Evolutionary conservation across 2,888 invertebrate genomes (phyloP), one percentile per base, ranked within the genome.

Genomic region (Apotomis betuletana): DNA sequence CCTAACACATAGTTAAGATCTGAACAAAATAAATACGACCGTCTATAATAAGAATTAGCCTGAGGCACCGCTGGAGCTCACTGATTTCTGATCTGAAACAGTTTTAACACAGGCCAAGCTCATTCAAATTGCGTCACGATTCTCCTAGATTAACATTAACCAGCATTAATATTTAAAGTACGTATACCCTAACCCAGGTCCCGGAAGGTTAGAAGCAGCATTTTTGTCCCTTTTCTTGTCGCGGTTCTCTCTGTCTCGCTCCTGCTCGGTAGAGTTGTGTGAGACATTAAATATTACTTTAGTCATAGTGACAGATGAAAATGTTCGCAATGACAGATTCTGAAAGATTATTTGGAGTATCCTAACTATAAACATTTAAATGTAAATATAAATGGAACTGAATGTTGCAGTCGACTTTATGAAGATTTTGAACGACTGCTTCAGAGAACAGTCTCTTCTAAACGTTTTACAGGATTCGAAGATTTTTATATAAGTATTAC

Each of bases 141-240:
- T 59, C 54, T 54, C 60, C 10, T 44, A 70, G 64, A 59, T 64
- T 64, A 54, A 59, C 64, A 69, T 69, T 69, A 69, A 57, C 62
- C 65, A 38, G 55, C 65, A 70, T 70, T 70, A 70, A 67, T 70
- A 70, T 67, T 70, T 55, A 55, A 70, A 70, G 65, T 70, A 60
- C 38, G 36, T 61, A 69, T 75, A 74, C 80, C 79, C 79, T 79
- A 41, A 70, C 79, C 76, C 79, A 78, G 81, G 79, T 82, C 85
- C 78, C 83, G 72, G 76, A 83, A 85, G 87, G 81, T 80, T 81
- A 80, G 80, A 80, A 78, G 83, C 84, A 83, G 84, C 85, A 87
- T 89, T 90, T 90, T 90, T 85, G 85, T 80, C 83, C 80, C 83
- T 86, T 90, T 88, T 88, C 87, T 88, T 87, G 86, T 83, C 86